Evolutionary conservation across 2,113 vertebrate genomes (phyloP), one percentile per base, ranked within the genome.

Genomic region (Colistium nudipinnis): DNA sequence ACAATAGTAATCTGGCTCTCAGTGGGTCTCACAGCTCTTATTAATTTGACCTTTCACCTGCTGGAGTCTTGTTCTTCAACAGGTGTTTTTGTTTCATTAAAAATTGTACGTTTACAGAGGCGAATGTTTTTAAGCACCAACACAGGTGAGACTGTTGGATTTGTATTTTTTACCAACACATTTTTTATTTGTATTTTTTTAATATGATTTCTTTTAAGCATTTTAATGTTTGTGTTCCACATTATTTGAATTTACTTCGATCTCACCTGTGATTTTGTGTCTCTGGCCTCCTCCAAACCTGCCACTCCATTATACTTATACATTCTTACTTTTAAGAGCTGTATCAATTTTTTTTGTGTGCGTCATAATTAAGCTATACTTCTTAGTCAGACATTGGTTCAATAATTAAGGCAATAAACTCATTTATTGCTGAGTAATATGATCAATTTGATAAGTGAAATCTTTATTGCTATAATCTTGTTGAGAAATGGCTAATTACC

Each of bases 1-100:
- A 10, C 14, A 13, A 24, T 13, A 20, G 22, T 19, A n/a, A n/a
- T n/a, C n/a, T n/a, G n/a, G n/a, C n/a, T 3, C 22, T 30, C 13
- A 11, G 3, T 12, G 35, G 38, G 13, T 70, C 20, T 59, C 2
- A 22, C 31, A 36, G 54, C 63, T 27, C 6, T 19, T 1, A 17
- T 47, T 33, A 30, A 20, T 45, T 28, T 22, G 14, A 35, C 1
- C 11, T 25, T 20, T 17, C 38, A 11, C 38, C 64, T 65, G 54
- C 74, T 67, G 65, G 84, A 64, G 82, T 73, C 76, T 87, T 78
- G 71, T 35, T 68, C 55, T 54, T 70, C 62, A 44, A 11, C 36
- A 36, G 47, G 14, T 43, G 4, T 65, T 22, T 59, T 52, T 27
- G 69, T 70, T 79, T 69, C 59, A 10, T 27, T 77, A 72, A 62